These are phyloP conservation scores for Macrophya alboannulata DNA, from an alignment of 2,888 invertebrate species.

Conservation along the genomic window DNA sequence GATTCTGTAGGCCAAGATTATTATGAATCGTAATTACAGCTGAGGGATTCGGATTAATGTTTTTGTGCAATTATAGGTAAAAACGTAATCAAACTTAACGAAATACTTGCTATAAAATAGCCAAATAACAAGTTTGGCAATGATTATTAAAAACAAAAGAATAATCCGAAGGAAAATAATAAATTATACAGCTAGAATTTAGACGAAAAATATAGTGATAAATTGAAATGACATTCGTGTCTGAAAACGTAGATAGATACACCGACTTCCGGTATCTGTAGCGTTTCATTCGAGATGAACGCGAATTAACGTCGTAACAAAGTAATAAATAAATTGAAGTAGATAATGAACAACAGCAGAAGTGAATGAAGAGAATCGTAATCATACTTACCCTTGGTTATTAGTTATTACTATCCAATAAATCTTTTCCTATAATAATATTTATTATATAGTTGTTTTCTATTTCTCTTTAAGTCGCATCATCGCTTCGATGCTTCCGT, in stretches of 20 bases:
- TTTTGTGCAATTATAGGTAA: neutral
- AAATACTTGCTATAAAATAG: neutral
- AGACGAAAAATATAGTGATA: neutral
- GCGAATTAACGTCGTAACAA: neutral
- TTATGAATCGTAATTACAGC: neutral
- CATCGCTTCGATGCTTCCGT: slow-evolving; percentile 24
- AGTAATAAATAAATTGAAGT: neutral
- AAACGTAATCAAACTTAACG: neutral
- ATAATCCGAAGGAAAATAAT: neutral
- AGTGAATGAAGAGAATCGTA: slow-evolving; percentile 4
- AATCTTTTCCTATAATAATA: slow-evolving; percentile 12
- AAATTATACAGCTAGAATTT: neutral
- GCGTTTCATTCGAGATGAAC: neutral
- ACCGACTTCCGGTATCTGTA: neutral
- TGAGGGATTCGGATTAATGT: neutral
- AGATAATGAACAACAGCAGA: neutral
- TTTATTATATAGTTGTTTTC: slow-evolving; percentile 13
- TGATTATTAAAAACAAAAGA: neutral
- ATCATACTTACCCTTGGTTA: slow-evolving; percentile 13
- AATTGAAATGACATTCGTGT: slow-evolving; percentile 33
- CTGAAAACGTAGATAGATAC: neutral
- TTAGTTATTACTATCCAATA: slow-evolving; percentile 8
- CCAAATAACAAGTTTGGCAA: neutral
- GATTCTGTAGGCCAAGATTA: slow-evolving; percentile 9
- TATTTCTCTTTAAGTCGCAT: neutral